Percentiles rank a stretch among this genome's conserved stretches.
These are phyloP conservation scores for Etheostoma spectabile DNA, from an alignment of 2,113 vertebrate species.

Conservation along the genomic window DNA sequence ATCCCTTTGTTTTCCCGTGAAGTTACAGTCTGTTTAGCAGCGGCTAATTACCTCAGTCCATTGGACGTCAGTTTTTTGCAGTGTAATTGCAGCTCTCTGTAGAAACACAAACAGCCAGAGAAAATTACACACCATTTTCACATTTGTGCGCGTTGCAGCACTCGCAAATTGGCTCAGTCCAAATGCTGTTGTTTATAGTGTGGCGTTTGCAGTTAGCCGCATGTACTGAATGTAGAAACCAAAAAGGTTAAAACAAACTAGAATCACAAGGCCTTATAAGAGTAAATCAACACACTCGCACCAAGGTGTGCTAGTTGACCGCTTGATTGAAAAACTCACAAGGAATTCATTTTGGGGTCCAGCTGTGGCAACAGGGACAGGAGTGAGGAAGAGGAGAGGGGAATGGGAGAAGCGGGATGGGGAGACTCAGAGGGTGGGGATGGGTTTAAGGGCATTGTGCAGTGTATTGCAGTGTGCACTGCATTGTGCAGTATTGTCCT, in stretches of 20 bases:
- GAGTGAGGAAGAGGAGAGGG: slow-evolving; percentile 31
- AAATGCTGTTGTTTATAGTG: background rate
- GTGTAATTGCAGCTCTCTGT: slow-evolving; percentile 70
- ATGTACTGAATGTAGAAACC: background rate
- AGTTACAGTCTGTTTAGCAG: slow-evolving; percentile 65
- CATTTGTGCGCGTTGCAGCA: slow-evolving; percentile 30
- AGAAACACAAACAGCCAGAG: slow-evolving; percentile 59
- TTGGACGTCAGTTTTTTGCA: slow-evolving; percentile 74
- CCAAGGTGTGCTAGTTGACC: slow-evolving; percentile 43
- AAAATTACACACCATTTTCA: slow-evolving; percentile 63
- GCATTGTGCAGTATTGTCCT: slow-evolving; percentile 62
- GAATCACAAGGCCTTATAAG: slow-evolving; percentile 10
- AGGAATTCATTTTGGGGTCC: slow-evolving; percentile 69
- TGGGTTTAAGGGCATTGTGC: slow-evolving; percentile 51
- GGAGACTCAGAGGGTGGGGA: slow-evolving; percentile 27
- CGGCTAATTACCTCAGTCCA: slow-evolving; percentile 69
- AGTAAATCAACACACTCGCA: slow-evolving; percentile 30
- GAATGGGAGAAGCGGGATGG: slow-evolving; percentile 45
- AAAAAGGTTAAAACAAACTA: background rate
- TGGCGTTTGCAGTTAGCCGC: background rate
- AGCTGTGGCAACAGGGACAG: slow-evolving; percentile 43
- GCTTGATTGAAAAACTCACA: slow-evolving; percentile 47
- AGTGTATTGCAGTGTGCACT: slow-evolving; percentile 51
- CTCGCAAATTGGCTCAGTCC: background rate
- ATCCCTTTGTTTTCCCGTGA: slow-evolving; percentile 70